phyloP scores from a whole-genome alignment of 2,888 invertebrate genomes.

The Mantis religiosa region DNA sequence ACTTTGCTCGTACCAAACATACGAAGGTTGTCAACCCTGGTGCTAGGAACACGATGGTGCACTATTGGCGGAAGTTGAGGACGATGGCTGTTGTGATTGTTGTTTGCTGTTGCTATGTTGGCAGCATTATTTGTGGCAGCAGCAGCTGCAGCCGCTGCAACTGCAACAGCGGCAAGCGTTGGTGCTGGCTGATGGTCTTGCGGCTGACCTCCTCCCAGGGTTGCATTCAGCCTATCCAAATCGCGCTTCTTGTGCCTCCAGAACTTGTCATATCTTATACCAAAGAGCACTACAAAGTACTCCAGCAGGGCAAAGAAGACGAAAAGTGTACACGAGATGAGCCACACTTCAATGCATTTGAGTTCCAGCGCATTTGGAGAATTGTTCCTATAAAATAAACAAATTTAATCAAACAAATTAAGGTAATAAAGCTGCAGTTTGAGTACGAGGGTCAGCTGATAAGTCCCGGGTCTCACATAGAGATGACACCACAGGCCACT shows the following conservation, averaged over 20 bases:
- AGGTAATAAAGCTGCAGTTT: no score
- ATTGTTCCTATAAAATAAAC: slow-evolving; percentile 51
- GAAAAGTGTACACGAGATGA: slow-evolving; percentile 62
- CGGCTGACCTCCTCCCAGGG: background rate
- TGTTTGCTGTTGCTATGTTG: background rate
- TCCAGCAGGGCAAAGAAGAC: slow-evolving; percentile 60
- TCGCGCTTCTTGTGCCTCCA: slow-evolving; percentile 48
- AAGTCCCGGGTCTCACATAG: no score
- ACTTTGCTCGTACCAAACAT: slow-evolving; percentile 31
- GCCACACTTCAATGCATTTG: slow-evolving; percentile 63
- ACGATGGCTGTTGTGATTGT: background rate
- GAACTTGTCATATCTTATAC: slow-evolving; percentile 61
- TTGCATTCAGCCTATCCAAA: slow-evolving; percentile 30
- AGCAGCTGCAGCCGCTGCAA: slow-evolving; percentile 40
- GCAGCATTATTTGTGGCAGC: slow-evolving; percentile 1
- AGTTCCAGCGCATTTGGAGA: slow-evolving; percentile 60
- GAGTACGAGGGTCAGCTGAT: no score
- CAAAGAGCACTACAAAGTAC: slow-evolving; percentile 61
- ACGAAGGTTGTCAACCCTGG: slow-evolving; percentile 28
- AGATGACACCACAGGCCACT: no score
- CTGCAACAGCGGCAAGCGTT: slow-evolving; percentile 45
- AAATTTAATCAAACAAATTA: no score
- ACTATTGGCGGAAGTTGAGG: slow-evolving; percentile 28
- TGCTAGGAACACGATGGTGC: slow-evolving; percentile 21
- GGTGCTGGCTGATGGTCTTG: background rate